Evolutionary conservation across 2,888 invertebrate genomes (phyloP).

Genomic region (Cyaniris semiargus): DNA sequence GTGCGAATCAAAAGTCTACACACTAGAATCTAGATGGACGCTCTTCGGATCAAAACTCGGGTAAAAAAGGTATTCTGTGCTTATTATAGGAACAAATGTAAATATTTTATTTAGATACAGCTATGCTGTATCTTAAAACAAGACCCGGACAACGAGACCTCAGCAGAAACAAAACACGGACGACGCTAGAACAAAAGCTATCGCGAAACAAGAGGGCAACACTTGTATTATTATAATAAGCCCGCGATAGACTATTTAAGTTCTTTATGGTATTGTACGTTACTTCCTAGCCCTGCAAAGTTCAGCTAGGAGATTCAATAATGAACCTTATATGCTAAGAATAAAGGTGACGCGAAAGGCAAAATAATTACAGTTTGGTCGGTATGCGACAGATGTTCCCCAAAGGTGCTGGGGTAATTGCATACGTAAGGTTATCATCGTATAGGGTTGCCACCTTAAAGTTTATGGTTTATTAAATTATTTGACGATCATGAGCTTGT

Average conservation of each 20-base stretch:
- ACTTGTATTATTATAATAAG: conserved; percentile 44
- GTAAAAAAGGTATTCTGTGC: no score
- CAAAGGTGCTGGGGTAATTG: conserved; percentile 49
- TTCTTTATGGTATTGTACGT: conserved; percentile 53
- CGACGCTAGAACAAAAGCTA: conserved; percentile 23
- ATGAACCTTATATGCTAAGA: neutral
- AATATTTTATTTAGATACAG: neutral
- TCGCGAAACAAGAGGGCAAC: conserved; percentile 37
- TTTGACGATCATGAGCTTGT: neutral
- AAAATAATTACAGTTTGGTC: conserved; percentile 36
- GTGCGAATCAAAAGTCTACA: no score
- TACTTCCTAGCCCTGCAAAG: conserved; percentile 43
- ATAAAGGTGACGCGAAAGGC: neutral
- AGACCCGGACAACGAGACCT: neutral
- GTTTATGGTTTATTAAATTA: neutral
- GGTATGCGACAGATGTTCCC: conserved; percentile 48
- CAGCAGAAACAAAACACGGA: conserved; percentile 8
- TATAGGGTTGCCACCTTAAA: conserved; percentile 11
- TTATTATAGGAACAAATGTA: no score
- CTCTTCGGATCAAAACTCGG: no score
- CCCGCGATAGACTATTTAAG: conserved; percentile 43
- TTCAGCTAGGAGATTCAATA: neutral
- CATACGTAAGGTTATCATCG: conserved; percentile 44
- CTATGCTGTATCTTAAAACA: neutral
- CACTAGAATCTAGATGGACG: no score